These are phyloP conservation scores for Scarus forsteni DNA, from an alignment of 2,797 vertebrate genomes.

Conservation along the genomic window DNA sequence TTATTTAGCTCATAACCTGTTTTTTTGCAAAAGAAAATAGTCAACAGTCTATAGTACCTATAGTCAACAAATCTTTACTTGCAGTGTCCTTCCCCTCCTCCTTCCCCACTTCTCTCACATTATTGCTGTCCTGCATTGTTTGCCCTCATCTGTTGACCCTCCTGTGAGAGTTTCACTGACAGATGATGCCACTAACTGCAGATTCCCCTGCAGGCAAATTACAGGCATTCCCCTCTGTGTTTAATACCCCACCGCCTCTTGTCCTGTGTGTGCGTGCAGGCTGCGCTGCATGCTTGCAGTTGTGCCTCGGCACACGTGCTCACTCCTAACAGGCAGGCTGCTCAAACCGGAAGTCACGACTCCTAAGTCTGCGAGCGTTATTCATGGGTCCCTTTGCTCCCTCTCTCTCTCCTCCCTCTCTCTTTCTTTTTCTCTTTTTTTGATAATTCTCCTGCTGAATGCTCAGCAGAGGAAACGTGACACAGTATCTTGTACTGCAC, in stretches of 20 bases:
- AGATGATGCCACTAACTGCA: conserved; percentile 40
- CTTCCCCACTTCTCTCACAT: conserved; percentile 38
- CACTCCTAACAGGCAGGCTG: conserved; percentile 50
- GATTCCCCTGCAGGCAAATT: conserved; percentile 36
- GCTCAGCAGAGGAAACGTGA: conserved; percentile 71
- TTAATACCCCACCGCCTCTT: conserved; percentile 26
- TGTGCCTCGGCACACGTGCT: conserved; percentile 35
- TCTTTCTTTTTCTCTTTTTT: not conserved
- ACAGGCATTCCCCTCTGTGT: conserved; percentile 39
- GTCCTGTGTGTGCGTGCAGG: conserved; percentile 22
- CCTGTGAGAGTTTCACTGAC: conserved; percentile 33
- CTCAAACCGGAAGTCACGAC: conserved; percentile 80
- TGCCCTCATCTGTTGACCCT: conserved; percentile 9
- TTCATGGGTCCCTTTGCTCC: conserved; percentile 43
- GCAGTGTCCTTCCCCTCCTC: conserved; percentile 3
- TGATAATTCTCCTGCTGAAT: conserved; percentile 54
- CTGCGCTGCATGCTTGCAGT: conserved; percentile 26
- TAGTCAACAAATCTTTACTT: not conserved
- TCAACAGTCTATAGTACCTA: not conserved
- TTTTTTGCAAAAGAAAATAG: not conserved
- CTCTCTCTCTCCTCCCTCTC: not conserved
- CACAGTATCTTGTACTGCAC: conserved; percentile 73
- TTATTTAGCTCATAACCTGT: not conserved
- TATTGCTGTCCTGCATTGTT: conserved; percentile 12
- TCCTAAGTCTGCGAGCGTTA: conserved; percentile 62